Percentiles rank a stretch among this genome's conserved stretches.
Evolutionary conservation across 2,797 vertebrate genomes (phyloP).

Genomic region (Poliocrania exsul): DNA sequence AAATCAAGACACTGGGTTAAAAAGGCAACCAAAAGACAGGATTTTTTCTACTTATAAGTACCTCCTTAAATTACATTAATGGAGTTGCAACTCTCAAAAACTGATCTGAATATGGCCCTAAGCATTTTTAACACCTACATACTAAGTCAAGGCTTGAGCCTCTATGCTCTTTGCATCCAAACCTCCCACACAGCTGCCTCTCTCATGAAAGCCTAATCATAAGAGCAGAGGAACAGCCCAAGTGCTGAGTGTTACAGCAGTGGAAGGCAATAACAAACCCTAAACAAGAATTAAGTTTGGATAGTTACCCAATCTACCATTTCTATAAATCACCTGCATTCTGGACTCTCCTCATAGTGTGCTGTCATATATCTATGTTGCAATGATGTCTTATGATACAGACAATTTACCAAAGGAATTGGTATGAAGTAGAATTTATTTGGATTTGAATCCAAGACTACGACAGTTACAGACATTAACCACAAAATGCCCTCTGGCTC

Average conservation of each 20-base stretch:
- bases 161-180: not conserved
- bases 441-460: not conserved
- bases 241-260: not conserved
- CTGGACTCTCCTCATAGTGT: not conserved
- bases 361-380: not conserved
- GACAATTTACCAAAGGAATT: not conserved
- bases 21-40: not conserved
- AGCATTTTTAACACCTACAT: not conserved
- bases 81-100: not conserved
- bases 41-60: not conserved
- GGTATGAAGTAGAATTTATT: not conserved
- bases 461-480: not conserved
- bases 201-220: not conserved
- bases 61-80: not conserved
- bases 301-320: not conserved
- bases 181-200: not conserved
- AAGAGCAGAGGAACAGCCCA: not conserved
- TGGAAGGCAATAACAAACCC: not conserved
- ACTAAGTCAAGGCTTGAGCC: conserved; percentile 2
- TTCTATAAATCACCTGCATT: not conserved
- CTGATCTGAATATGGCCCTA: not conserved
- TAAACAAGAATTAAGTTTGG: not conserved
- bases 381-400: not conserved
- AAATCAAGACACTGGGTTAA: conserved; percentile 1
- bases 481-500: not conserved